Conservation (phyloP, 1,140 invertebrate species). For the Tetragonula clypearis region DNA sequence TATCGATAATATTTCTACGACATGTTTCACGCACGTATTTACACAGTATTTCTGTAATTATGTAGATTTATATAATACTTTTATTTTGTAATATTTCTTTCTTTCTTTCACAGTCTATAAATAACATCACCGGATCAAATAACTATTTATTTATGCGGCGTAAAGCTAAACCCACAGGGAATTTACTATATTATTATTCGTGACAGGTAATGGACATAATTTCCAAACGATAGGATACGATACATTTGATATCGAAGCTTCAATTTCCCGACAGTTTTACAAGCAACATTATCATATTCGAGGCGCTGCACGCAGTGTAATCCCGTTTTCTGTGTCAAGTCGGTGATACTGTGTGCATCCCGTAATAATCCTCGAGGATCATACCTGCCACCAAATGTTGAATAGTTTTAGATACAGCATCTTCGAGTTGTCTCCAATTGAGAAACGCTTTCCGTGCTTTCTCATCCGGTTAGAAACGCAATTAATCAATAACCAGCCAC, state of each 20-base stretch:
- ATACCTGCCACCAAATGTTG: not conserved
- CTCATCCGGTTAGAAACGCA: not conserved
- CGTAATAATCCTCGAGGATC: not conserved
- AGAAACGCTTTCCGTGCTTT: not conserved
- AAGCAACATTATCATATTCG: not conserved
- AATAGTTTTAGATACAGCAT: not conserved
- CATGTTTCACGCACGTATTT: no score
- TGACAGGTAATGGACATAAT: not conserved
- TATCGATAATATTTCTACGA: no score
- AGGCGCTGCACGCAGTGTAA: not conserved
- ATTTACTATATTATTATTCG: not conserved
- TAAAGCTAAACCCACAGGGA: no score
- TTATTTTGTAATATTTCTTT: no score
- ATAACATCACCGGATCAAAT: no score
- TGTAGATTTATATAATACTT: no score
- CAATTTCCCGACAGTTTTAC: not conserved
- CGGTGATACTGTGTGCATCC: not conserved
- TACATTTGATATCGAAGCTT: not conserved
- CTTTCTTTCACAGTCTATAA: no score
- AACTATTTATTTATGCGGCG: no score
- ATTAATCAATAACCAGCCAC: not conserved
- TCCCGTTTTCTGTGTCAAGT: not conserved
- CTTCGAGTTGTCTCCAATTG: not conserved
- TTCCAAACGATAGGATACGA: not conserved
- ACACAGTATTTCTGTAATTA: no score